Evolutionary conservation across 2,888 invertebrate genomes (phyloP).

Genomic region (Tetragonula carbonaria): DNA sequence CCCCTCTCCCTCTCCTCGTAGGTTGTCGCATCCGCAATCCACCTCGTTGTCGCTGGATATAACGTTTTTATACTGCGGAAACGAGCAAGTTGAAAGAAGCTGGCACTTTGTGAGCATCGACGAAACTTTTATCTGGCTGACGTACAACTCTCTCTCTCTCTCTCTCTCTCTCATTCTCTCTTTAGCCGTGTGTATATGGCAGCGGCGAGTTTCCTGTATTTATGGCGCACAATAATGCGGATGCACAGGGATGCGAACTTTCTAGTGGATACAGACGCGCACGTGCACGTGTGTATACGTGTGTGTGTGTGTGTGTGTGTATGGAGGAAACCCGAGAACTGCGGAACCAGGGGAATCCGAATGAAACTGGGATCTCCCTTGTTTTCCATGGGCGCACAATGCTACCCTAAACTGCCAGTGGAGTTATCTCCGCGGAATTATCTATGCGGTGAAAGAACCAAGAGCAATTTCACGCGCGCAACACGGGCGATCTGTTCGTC

Average conservation of each 20-base stretch:
- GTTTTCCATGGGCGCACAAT: conserved; percentile 26
- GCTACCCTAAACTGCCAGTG: conserved; percentile 46
- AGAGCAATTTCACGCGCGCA: conserved; percentile 46
- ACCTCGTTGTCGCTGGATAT: background rate
- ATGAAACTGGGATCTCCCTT: conserved; percentile 52
- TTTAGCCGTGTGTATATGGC: conserved; percentile 1
- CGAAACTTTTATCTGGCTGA: conserved; percentile 58
- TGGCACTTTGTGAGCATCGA: conserved; percentile 36
- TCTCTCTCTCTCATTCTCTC: background rate
- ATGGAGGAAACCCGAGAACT: conserved; percentile 43
- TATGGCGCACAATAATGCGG: conserved; percentile 56
- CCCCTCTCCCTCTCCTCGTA: no score
- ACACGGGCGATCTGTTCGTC: conserved; percentile 31
- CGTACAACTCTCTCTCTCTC: conserved; percentile 34
- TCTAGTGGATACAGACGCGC: conserved; percentile 17
- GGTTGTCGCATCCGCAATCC: background rate
- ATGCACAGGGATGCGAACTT: conserved; percentile 46
- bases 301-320: background rate
- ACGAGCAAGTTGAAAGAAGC: conserved; percentile 37
- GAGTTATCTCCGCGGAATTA: conserved; percentile 55
- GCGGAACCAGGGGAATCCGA: conserved; percentile 23
- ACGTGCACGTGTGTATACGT: background rate
- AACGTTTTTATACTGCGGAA: conserved; percentile 25
- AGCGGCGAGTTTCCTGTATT: conserved; percentile 55
- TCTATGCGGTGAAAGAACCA: conserved; percentile 48